phyloP scores from a whole-genome alignment of 2,797 vertebrate genomes.

The Platalea minor region DNA sequence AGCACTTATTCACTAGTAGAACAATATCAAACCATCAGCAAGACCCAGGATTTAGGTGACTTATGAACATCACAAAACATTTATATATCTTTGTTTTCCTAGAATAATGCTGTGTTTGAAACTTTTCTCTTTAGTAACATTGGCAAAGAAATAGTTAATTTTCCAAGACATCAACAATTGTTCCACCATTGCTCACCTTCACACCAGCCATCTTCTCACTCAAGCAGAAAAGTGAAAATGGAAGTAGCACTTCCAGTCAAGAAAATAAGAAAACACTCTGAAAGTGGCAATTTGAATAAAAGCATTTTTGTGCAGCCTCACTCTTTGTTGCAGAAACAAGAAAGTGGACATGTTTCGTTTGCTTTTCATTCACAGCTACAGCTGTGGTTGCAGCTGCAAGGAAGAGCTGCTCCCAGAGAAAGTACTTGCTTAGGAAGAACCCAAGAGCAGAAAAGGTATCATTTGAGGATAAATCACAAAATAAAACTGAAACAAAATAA shows the following conservation, averaged over 20 bases:
- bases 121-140: background rate
- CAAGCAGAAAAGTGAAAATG: constrained; percentile 61
- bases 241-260: constrained; percentile 18
- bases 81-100: background rate
- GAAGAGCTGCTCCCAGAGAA: background rate
- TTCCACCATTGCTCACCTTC: background rate
- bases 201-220: background rate
- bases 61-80: no score
- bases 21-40: background rate
- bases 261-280: background rate
- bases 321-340: background rate
- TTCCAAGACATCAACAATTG: background rate
- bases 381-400: background rate
- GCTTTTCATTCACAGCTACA: background rate
- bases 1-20: background rate
- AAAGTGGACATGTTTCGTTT: background rate
- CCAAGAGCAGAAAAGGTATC: background rate
- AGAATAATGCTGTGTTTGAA: background rate
- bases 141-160: background rate
- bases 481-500: background rate
- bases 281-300: background rate
- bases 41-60: background rate
- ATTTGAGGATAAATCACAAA: background rate
- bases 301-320: constrained; percentile 1
- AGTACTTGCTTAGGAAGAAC: background rate